Conservation (phyloP, 1,140 invertebrate species). For the Euura saliciscinereae region DNA sequence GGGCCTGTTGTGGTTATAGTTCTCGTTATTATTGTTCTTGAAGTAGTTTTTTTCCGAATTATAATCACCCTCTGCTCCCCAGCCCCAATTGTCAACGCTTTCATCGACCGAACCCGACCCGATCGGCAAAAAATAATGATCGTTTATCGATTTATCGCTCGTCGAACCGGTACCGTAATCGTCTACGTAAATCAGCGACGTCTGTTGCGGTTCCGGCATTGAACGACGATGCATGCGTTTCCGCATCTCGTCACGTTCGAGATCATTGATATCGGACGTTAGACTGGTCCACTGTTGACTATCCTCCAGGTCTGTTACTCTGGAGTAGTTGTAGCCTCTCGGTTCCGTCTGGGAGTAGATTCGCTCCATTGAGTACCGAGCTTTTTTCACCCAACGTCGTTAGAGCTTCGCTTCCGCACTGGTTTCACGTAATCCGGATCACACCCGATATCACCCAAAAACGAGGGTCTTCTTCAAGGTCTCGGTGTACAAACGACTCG, state of each 20-base stretch:
- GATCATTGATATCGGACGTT: constrained; percentile 39
- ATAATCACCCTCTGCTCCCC: constrained; percentile 47
- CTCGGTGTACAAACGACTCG: too few species aligned
- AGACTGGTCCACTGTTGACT: constrained; percentile 39
- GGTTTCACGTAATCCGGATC: background rate
- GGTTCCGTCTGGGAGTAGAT: background rate
- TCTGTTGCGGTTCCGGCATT: constrained; percentile 45
- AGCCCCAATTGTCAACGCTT: constrained; percentile 34
- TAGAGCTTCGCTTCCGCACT: background rate
- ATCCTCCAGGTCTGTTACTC: constrained; percentile 36
- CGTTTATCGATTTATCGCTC: background rate
- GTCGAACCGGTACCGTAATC: background rate
- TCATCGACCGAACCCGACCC: constrained; percentile 11
- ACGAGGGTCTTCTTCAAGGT: background rate
- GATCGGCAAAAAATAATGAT: background rate
- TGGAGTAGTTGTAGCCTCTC: background rate
- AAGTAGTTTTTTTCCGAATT: constrained; percentile 41
- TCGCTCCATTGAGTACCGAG: background rate
- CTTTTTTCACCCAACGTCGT: background rate
- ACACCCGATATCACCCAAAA: background rate
- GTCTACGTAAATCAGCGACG: constrained; percentile 39
- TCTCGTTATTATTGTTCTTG: constrained; percentile 13
- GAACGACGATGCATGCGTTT: constrained; percentile 38
- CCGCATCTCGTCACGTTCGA: constrained; percentile 31
- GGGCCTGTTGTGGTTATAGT: constrained; percentile 24